Evolutionary conservation across 2,797 vertebrate species (phyloP).

Genomic region (Steatocranus sp.): DNA sequence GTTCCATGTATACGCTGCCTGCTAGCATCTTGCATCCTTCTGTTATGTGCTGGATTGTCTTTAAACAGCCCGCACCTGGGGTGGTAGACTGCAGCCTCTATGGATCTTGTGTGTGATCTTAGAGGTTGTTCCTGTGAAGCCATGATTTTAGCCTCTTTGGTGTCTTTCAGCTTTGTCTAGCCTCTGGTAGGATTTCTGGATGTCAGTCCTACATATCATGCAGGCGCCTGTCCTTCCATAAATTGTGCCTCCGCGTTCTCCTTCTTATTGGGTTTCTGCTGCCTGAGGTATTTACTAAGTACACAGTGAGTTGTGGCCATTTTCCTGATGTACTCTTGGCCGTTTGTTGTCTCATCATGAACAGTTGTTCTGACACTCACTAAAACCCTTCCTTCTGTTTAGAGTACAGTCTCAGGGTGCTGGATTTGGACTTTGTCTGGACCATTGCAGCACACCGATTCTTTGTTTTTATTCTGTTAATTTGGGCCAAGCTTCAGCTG

Average conservation of each 20-base stretch:
- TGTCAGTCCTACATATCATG: not conserved
- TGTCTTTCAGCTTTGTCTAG: not conserved
- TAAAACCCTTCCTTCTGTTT: no score
- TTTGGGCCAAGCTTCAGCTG: no score
- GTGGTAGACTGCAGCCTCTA: not conserved
- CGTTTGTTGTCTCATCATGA: no score
- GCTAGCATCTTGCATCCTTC: not conserved
- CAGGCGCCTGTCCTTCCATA: not conserved
- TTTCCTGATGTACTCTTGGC: not conserved
- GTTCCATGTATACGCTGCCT: not conserved
- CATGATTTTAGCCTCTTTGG: not conserved
- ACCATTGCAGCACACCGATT: no score
- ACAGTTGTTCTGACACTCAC: no score
- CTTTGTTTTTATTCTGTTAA: no score
- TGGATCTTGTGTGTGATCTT: not conserved
- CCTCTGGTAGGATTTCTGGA: not conserved
- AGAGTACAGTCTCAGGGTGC: no score
- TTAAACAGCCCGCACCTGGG: not conserved
- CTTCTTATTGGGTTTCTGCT: not conserved
- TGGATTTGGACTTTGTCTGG: no score
- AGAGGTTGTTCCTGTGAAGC: not conserved
- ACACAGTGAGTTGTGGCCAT: not conserved
- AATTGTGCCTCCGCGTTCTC: fast-evolving
- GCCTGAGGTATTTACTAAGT: not conserved
- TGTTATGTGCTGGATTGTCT: not conserved